Conservation (phyloP, 2,797 vertebrate species). For the Helarctos malayanus region DNA sequence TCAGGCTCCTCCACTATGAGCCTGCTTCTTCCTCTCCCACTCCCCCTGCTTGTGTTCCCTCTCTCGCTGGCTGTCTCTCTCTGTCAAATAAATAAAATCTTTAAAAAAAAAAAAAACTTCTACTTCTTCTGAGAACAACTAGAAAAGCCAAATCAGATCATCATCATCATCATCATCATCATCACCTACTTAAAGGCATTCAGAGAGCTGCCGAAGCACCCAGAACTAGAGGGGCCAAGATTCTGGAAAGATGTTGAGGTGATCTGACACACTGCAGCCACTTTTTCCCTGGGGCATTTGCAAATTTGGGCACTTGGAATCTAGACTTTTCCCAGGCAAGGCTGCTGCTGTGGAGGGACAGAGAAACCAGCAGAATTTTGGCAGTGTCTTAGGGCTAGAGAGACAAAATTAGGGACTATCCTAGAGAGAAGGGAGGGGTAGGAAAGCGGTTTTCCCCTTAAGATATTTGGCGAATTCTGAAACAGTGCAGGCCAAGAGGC, state of each 20-base stretch:
- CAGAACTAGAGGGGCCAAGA: not conserved
- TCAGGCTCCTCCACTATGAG: no score
- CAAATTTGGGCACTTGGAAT: not conserved
- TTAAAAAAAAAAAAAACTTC: not conserved
- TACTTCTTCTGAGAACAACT: not conserved
- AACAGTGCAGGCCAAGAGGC: not conserved
- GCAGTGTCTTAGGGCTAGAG: not conserved
- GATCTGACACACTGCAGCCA: not conserved
- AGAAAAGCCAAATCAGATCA: not conserved
- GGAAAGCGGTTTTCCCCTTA: not conserved
- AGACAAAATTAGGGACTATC: not conserved
- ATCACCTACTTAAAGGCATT: not conserved
- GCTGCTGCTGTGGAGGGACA: not conserved
- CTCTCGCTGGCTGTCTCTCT: no score
- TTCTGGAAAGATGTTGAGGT: not conserved
- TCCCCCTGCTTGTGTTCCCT: no score
- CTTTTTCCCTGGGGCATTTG: not conserved
- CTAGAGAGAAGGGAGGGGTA: not conserved
- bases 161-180: no score
- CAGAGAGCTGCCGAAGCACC: not conserved
- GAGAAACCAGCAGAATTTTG: conserved; percentile 10
- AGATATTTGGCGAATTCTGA: not conserved
- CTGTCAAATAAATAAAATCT: no score
- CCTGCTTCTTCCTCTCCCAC: no score
- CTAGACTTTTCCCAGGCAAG: not conserved